Conservation (phyloP, 2,888 invertebrate genomes). For the Drosophila demipolita region DNA sequence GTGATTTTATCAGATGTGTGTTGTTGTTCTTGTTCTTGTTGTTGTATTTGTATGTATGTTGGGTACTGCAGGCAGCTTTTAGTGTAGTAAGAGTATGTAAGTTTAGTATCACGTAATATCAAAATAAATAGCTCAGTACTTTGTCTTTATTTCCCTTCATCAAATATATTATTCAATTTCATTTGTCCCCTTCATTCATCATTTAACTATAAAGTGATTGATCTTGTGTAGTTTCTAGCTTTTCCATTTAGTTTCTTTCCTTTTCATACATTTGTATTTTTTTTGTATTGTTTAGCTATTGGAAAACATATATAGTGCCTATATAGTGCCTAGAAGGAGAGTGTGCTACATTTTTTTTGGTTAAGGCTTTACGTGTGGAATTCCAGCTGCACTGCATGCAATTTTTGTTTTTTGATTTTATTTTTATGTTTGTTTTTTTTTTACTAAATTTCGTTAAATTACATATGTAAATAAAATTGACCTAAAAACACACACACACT, state of each 20-base stretch:
- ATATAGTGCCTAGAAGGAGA: conserved; percentile 22
- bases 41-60: conserved; percentile 23
- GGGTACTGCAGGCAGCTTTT: conserved; percentile 64
- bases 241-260: conserved; percentile 11
- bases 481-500: conserved; percentile 52
- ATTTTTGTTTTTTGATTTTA: conserved; percentile 1
- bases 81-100: conserved; percentile 54
- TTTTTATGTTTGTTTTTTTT: background rate
- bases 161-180: conserved; percentile 23
- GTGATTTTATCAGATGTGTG: conserved; percentile 4
- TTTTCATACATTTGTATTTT: background rate
- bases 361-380: conserved; percentile 57
- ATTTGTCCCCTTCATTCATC: conserved; percentile 19
- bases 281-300: conserved; percentile 32
- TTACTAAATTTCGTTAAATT: conserved; percentile 39
- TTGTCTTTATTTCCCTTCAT: conserved; percentile 48
- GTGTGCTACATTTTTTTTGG: conserved; percentile 35
- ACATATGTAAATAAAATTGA: conserved; percentile 59
- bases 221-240: conserved; percentile 44
- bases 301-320: conserved; percentile 38
- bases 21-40: conserved; percentile 18
- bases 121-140: conserved; percentile 77
- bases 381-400: conserved; percentile 49
- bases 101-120: conserved; percentile 81
- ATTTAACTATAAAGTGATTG: conserved; percentile 53